Evolutionary conservation across 2,113 vertebrate species (phyloP).

Genomic region (Protomyctophum bolini): DNA sequence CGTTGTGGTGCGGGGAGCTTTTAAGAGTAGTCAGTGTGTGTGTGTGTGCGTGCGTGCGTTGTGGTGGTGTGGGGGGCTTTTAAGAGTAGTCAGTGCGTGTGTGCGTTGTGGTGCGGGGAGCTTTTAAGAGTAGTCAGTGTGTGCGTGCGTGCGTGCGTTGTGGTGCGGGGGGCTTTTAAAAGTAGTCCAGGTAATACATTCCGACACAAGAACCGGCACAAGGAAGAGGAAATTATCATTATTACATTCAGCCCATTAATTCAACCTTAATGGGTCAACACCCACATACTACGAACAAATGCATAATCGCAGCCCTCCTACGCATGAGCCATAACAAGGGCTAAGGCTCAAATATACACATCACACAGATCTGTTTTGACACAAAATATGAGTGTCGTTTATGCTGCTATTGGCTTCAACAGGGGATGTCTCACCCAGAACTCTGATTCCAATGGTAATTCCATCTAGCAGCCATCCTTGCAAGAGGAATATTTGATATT

Average conservation of each 20-base stretch:
- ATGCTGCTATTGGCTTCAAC: slow-evolving; percentile 11
- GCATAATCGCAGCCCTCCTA: slow-evolving; percentile 27
- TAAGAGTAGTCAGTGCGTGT: too few species aligned
- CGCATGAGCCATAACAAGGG: not conserved
- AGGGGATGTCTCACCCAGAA: slow-evolving; percentile 16
- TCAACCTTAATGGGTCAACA: slow-evolving; percentile 14
- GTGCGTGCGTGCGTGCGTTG: slow-evolving; percentile 4
- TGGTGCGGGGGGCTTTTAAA: not conserved
- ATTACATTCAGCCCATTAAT: slow-evolving; percentile 18
- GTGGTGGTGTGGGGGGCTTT: too few species aligned
- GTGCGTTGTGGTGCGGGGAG: too few species aligned
- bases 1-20: too few species aligned
- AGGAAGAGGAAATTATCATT: slow-evolving; percentile 28
- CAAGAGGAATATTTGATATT: slow-evolving; percentile 48
- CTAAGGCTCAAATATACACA: slow-evolving; percentile 23
- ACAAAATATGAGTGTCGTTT: slow-evolving; percentile 33
- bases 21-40: not conserved
- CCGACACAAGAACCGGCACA: slow-evolving; percentile 1
- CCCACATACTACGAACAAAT: slow-evolving; percentile 22
- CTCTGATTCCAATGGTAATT: slow-evolving; percentile 11
- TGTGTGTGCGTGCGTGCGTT: slow-evolving; percentile 1
- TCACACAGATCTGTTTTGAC: slow-evolving; percentile 50
- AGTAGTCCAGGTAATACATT: slow-evolving; percentile 29
- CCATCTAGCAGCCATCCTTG: slow-evolving; percentile 17
- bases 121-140: not conserved